Conservation (phyloP, 1,140 invertebrate genomes). For the Pachypeltis micranthus region DNA sequence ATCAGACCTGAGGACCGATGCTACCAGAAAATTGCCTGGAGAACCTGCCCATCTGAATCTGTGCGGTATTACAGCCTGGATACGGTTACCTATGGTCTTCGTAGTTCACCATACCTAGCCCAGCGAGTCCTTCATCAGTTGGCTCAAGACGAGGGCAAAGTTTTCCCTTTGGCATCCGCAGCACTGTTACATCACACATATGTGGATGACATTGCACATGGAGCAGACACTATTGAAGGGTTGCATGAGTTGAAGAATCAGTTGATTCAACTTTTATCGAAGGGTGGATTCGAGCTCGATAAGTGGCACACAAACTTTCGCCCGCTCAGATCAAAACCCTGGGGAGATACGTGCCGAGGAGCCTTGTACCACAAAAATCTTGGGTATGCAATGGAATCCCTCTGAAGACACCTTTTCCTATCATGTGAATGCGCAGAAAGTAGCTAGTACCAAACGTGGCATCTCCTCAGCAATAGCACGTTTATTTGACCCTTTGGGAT, state of each 20-base stretch:
- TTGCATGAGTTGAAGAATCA: slow-evolving; percentile 20
- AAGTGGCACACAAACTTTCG: slow-evolving; percentile 17
- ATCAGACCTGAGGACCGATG: slow-evolving; percentile 13
- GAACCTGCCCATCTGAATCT: slow-evolving; percentile 1
- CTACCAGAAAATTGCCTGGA: slow-evolving; percentile 26
- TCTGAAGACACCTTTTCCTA: neutral
- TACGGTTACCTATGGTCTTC: slow-evolving; percentile 33
- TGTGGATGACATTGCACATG: slow-evolving; percentile 36
- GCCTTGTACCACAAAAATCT: neutral
- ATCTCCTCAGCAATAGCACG: slow-evolving; percentile 26
- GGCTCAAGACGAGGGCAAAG: slow-evolving; percentile 25
- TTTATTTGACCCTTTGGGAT: slow-evolving; percentile 33
- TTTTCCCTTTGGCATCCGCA: slow-evolving; percentile 25
- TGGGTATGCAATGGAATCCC: neutral
- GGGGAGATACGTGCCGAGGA: neutral
- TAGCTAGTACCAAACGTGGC: slow-evolving; percentile 25
- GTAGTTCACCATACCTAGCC: slow-evolving; percentile 32
- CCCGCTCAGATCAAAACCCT: neutral
- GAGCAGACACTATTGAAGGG: slow-evolving; percentile 23
- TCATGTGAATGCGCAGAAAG: neutral
- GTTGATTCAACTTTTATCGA: slow-evolving; percentile 17
- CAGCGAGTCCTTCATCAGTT: slow-evolving; percentile 30
- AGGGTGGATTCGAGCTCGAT: slow-evolving; percentile 22
- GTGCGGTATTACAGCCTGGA: slow-evolving; percentile 28
- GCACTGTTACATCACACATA: slow-evolving; percentile 34